Evolutionary conservation across 2,888 invertebrate genomes (phyloP), one percentile per base, ranked within the genome.

Genomic region (Exephanes ischioxanthus): DNA sequence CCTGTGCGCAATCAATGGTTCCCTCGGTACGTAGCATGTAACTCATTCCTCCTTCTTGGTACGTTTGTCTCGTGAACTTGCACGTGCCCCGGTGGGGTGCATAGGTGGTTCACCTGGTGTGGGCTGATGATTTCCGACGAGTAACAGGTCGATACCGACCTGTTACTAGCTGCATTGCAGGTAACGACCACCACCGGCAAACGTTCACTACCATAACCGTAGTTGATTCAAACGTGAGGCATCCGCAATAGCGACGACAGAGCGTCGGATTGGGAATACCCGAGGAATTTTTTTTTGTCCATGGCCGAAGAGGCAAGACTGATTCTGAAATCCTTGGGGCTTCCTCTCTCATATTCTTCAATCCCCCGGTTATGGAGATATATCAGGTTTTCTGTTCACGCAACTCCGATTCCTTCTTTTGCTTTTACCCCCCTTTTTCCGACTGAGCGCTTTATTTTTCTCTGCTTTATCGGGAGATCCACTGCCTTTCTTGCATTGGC

Each of bases 161-260:
- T 86, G 45, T 48, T 48, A 48, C 89, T 90, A 90, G 90, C 92
- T 92, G 92, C 92, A 92, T 89, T 92, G 92, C 92, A 92, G 92
- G 89, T 91, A 89, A 87, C 89, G 88, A 81, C 86, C 79, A 84
- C 87, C 80, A 87, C 85, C 83, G 87, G 16, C 51, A 30, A 80
- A 45, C 48, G 33, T 71, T 66, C 48, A 48, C 72, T 16, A 61
- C 53, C 41, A 48, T 72, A n/a, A 26, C 6, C 67, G n/a, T 14
- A 2, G 58, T 77, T 37, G 72, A 77, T 76, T 72, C 53, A 61
- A 67, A 61, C 19, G 33, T 41, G 30, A 63, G 14, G 48, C 9
- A 76, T 66, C 19, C 48, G 45, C 63, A 26, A 33, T 63, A n/a
- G 63, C 33, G n/a, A 63, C 19, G 26, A 30, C 16, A 6, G 33